phyloP scores from a whole-genome alignment of 2,113 vertebrate genomes.

The Neotoma lepida region DNA sequence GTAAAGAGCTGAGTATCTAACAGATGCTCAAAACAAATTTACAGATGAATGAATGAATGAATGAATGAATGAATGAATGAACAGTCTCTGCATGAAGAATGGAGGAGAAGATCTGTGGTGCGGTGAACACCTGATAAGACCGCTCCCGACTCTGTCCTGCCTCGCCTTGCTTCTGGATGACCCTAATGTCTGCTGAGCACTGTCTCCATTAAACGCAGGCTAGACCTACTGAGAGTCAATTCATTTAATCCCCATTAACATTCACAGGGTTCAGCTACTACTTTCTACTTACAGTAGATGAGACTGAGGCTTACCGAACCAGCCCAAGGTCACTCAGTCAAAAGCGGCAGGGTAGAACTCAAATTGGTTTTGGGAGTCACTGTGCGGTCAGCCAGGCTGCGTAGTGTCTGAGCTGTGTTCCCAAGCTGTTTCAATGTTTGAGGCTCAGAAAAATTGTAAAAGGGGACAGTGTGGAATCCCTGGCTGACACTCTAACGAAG shows the following conservation, averaged over 20 bases:
- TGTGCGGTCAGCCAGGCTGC: rapidly evolving
- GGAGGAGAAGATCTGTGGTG: rapidly evolving
- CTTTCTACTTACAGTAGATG: not conserved
- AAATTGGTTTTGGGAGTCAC: not conserved
- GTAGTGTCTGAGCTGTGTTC: not conserved
- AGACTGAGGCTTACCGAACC: not conserved
- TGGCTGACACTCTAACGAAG: not conserved
- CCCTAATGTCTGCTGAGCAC: not conserved
- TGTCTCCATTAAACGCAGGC: rapidly evolving
- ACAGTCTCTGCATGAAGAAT: not conserved
- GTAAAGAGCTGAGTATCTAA: not conserved
- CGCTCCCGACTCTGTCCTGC: not conserved
- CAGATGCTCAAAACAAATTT: not conserved
- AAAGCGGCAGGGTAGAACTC: not conserved
- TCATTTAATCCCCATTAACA: not conserved
- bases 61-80: too few relatives aligned
- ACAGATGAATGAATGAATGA: not conserved
- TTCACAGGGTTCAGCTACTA: rapidly evolving
- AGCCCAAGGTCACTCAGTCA: not conserved
- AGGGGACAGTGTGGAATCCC: not conserved
- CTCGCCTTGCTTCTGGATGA: not conserved
- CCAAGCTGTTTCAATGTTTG: rapidly evolving
- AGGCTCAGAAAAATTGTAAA: not conserved
- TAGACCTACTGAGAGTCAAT: rapidly evolving
- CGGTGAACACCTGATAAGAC: not conserved